A percentile compares a stretch with the other conserved stretches of the same genome.
These are phyloP conservation scores for Amazona ochrocephala DNA, from an alignment of 2,797 vertebrate species.

Conservation along the genomic window DNA sequence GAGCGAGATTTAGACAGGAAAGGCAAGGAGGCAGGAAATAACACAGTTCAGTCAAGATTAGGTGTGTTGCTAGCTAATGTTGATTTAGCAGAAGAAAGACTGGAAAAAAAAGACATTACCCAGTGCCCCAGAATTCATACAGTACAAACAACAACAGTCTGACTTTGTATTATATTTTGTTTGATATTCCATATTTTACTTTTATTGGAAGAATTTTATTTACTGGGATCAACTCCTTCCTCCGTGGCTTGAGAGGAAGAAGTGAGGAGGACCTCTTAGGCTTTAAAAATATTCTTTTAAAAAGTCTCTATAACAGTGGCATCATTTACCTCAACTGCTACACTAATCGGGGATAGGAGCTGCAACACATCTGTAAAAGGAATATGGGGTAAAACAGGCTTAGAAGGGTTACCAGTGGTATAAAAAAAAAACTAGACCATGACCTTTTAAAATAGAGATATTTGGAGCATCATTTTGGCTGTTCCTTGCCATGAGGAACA, in stretches of 20 bases:
- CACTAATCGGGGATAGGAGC: not conserved
- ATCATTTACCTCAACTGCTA: not conserved
- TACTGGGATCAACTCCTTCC: not conserved
- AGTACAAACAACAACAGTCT: not conserved
- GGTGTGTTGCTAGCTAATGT: slow-evolving; percentile 58
- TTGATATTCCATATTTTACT: not conserved
- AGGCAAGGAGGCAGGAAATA: slow-evolving; percentile 71
- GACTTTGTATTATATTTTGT: not conserved
- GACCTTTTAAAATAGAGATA: not conserved
- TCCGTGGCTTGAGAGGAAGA: not conserved
- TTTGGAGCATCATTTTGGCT: not conserved
- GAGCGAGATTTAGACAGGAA: slow-evolving; percentile 60
- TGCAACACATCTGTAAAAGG: not conserved
- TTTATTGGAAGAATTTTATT: not conserved
- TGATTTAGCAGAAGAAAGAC: slow-evolving; percentile 46
- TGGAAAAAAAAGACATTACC: not conserved
- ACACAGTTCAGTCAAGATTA: slow-evolving; percentile 61
- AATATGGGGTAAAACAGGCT: not conserved
- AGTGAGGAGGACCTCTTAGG: not conserved
- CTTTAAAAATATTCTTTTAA: not conserved
- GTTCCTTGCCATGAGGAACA: not conserved
- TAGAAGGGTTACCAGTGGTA: not conserved
- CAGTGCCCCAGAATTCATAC: not conserved
- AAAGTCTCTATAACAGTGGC: not conserved
- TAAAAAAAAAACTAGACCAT: not conserved